Evolutionary conservation across 2,797 vertebrate genomes (phyloP).

Genomic region (Amblyraja radiata): DNA sequence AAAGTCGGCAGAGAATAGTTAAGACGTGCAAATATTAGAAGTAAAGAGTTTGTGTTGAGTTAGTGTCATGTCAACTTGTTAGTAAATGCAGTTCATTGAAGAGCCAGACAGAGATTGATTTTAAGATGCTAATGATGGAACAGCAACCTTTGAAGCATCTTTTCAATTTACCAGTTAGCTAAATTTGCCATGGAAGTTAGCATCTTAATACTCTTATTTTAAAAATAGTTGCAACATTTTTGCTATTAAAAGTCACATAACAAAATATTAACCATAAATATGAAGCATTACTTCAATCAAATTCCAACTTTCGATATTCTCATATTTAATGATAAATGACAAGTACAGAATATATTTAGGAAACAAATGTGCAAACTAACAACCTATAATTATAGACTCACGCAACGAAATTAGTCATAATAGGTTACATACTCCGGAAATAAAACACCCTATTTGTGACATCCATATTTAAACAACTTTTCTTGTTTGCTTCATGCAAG

Average conservation of each 20-base stretch:
- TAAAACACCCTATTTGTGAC: conserved; percentile 50
- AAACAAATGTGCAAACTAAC: conserved; percentile 48
- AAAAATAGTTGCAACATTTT: background rate
- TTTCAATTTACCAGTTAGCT: no score
- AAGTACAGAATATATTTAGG: conserved; percentile 38
- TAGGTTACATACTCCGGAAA: conserved; percentile 51
- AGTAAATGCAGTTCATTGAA: no score
- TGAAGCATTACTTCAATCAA: background rate
- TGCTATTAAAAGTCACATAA: background rate
- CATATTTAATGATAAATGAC: background rate
- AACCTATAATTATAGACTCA: conserved; percentile 49
- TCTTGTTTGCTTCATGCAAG: conserved; percentile 53
- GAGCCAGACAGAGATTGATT: no score
- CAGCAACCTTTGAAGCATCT: no score
- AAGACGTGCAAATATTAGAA: background rate
- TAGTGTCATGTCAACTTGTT: no score
- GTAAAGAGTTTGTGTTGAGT: no score
- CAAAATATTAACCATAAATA: background rate
- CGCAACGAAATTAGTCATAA: conserved; percentile 48
- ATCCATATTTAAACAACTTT: conserved; percentile 53
- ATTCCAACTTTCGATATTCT: background rate
- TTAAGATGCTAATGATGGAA: no score
- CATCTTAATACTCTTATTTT: background rate
- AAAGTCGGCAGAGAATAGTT: background rate
- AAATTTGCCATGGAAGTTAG: no score